Conservation (phyloP, 2,888 invertebrate genomes). For the Tethea ocularis region DNA sequence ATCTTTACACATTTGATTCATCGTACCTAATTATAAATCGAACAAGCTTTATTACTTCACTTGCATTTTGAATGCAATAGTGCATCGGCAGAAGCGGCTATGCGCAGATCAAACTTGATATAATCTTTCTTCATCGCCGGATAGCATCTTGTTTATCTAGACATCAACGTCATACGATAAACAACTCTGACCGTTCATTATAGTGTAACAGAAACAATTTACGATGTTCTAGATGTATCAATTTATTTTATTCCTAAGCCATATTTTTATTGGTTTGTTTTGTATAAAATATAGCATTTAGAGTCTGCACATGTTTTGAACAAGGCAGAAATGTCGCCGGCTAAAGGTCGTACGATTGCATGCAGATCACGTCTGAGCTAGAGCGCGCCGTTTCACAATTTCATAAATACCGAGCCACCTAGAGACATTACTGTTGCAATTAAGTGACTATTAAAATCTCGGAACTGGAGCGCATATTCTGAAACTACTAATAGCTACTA, state of each 20-base stretch:
- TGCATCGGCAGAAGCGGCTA: neutral
- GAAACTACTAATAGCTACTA: neutral
- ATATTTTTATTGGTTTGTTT: neutral
- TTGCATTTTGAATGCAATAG: neutral
- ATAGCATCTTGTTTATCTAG: neutral
- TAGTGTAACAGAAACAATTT: neutral
- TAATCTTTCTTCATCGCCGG: neutral
- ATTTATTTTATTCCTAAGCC: neutral
- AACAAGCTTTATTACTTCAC: too few species aligned
- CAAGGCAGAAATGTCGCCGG: neutral
- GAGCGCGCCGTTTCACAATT: constrained; percentile 44
- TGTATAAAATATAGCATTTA: neutral
- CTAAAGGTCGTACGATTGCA: constrained; percentile 24
- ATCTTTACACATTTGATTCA: neutral
- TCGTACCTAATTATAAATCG: neutral
- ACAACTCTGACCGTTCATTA: neutral
- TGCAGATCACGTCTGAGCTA: constrained; percentile 55
- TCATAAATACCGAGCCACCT: constrained; percentile 35
- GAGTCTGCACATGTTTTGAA: constrained; percentile 8
- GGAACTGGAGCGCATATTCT: constrained; percentile 21
- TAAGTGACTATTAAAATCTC: constrained; percentile 43
- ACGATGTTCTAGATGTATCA: neutral
- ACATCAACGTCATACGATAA: constrained; percentile 1
- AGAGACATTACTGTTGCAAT: constrained; percentile 50
- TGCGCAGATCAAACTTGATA: neutral